Percentiles rank a stretch among this genome's conserved stretches.
Evolutionary conservation across 2,113 vertebrate genomes (phyloP).

Genomic region (Thamnophis sirtalis): DNA sequence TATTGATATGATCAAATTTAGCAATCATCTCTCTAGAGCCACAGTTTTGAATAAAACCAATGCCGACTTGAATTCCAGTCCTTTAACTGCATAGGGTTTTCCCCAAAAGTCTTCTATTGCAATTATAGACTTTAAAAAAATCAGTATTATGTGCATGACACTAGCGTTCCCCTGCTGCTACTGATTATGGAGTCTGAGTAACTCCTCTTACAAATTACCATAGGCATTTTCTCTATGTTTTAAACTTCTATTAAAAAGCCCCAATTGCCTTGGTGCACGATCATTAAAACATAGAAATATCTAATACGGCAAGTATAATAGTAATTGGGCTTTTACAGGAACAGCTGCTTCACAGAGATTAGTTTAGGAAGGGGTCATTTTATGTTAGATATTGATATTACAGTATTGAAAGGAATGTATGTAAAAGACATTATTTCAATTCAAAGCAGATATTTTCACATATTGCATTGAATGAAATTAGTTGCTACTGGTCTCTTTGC

Average conservation of each 20-base stretch:
- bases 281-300: slow-evolving; percentile 37
- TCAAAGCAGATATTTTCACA: neutral
- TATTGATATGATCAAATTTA: neutral
- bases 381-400: slow-evolving; percentile 31
- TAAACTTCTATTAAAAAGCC: slow-evolving; percentile 35
- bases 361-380: slow-evolving; percentile 30
- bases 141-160: neutral
- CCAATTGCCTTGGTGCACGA: slow-evolving; percentile 17
- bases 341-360: slow-evolving; percentile 34
- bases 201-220: slow-evolving; percentile 41
- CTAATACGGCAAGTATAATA: slow-evolving; percentile 43
- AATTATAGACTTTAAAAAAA: neutral
- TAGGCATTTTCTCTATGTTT: slow-evolving; percentile 17
- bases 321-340: slow-evolving; percentile 43
- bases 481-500: neutral
- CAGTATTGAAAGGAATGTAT: slow-evolving; percentile 22
- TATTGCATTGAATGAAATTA: neutral
- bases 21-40: neutral
- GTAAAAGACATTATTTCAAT: slow-evolving; percentile 29
- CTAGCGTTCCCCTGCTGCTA: neutral
- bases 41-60: neutral
- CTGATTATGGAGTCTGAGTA: slow-evolving; percentile 49
- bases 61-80: neutral
- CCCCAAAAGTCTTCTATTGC: neutral
- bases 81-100: neutral